These are phyloP conservation scores for Cynaeus angustus DNA, from an alignment of 2,888 invertebrate species.

Conservation along the genomic window DNA sequence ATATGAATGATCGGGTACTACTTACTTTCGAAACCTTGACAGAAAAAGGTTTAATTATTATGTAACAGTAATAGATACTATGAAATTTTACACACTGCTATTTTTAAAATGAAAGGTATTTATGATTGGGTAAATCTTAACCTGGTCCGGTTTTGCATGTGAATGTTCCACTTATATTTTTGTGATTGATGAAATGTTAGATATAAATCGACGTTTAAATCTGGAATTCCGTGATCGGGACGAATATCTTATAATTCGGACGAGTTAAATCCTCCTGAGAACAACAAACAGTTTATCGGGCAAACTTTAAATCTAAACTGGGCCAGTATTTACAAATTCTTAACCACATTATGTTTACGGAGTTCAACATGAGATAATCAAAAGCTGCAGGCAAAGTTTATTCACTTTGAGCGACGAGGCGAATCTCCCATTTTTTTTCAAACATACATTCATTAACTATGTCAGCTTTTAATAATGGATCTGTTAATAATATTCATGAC, in stretches of 20 bases:
- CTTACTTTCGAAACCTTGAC: background rate
- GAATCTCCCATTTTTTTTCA: too few relatives aligned
- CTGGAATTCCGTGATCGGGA: slow-evolving; percentile 2
- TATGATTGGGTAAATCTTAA: slow-evolving; percentile 19
- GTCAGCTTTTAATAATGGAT: too few relatives aligned
- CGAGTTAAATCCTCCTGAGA: too few relatives aligned
- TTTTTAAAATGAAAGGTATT: slow-evolving; percentile 12
- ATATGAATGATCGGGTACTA: background rate
- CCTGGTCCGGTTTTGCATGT: slow-evolving; percentile 14
- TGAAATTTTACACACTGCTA: background rate
- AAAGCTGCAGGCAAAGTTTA: too few relatives aligned
- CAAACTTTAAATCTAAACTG: too few relatives aligned
- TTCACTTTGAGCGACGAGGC: too few relatives aligned
- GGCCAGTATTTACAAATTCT: too few relatives aligned
- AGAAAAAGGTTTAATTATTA: too few relatives aligned
- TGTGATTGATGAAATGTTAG: slow-evolving; percentile 3
- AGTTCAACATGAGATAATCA: too few relatives aligned
- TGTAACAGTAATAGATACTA: background rate
- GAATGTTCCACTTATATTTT: slow-evolving; percentile 15
- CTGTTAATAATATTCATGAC: too few relatives aligned
- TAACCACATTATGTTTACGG: too few relatives aligned
- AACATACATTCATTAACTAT: background rate
- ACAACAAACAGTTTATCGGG: too few relatives aligned
- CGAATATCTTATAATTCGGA: background rate
- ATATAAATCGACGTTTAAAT: background rate